Evolutionary conservation across 2,888 invertebrate species (phyloP).

Genomic region (Phanerotoma sp.): DNA sequence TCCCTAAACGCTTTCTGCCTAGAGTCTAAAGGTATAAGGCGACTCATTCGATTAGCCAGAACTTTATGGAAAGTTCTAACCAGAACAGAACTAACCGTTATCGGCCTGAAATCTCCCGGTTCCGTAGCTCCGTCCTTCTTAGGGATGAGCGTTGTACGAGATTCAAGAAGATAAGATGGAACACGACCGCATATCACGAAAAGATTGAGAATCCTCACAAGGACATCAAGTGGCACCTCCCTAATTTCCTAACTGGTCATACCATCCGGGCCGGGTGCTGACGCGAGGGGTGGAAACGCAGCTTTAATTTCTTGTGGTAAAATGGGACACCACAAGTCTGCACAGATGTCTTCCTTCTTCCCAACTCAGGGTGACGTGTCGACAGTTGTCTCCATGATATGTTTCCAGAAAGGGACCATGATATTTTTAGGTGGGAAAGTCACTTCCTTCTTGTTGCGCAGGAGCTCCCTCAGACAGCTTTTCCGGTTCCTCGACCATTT

Average conservation of each 20-base stretch:
- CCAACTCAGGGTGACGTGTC: constrained; percentile 3
- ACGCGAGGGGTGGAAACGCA: constrained; percentile 11
- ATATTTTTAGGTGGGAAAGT: not conserved
- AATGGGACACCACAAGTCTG: constrained; percentile 19
- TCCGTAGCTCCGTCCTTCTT: constrained; percentile 14
- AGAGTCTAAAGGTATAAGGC: constrained; percentile 7
- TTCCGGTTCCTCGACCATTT: no score
- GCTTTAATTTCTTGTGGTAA: not conserved
- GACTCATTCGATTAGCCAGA: constrained; percentile 15
- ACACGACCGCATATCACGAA: not conserved
- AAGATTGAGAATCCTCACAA: constrained; percentile 4
- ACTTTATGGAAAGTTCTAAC: constrained; percentile 28
- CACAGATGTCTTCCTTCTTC: not conserved
- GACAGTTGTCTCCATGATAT: constrained; percentile 10
- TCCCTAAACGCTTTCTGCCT: constrained; percentile 33
- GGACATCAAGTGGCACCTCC: not conserved
- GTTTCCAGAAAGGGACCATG: constrained; percentile 20
- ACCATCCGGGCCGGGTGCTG: constrained; percentile 14
- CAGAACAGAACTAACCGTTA: not conserved
- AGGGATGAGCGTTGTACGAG: constrained; percentile 23
- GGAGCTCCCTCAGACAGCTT: no score
- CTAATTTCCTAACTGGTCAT: not conserved
- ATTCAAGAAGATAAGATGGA: constrained; percentile 7
- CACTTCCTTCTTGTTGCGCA: no score
- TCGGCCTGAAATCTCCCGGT: not conserved